These are phyloP conservation scores for Halictus ligatus DNA, from an alignment of 2,888 invertebrate species.

Conservation along the genomic window DNA sequence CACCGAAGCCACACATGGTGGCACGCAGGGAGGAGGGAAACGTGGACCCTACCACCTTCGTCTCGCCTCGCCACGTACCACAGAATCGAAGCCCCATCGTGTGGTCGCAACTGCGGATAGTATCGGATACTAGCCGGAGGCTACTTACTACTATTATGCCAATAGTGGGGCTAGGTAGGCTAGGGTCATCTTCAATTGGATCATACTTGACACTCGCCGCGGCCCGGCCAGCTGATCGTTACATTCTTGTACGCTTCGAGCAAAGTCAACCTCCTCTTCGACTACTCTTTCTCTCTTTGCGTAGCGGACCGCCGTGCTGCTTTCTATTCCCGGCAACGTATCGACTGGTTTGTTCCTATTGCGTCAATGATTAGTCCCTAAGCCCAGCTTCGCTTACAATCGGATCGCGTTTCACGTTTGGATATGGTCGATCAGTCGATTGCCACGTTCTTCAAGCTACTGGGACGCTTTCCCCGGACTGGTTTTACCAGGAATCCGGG, in stretches of 20 bases:
- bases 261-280: not conserved
- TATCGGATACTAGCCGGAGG: slow-evolving; percentile 61
- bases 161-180: slow-evolving; percentile 68
- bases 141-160: slow-evolving; percentile 73
- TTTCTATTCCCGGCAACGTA: not conserved
- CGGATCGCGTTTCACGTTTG: slow-evolving; percentile 17
- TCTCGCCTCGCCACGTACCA: slow-evolving; percentile 45
- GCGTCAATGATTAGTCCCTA: slow-evolving; percentile 1
- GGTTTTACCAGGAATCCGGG: not conserved
- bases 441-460: not conserved
- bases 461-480: not conserved
- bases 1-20: slow-evolving; percentile 78
- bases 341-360: not conserved
- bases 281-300: not conserved
- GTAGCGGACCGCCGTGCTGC: no score
- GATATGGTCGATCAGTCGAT: not conserved
- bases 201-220: slow-evolving; percentile 74
- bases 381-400: slow-evolving; percentile 17
- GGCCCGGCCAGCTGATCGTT: slow-evolving; percentile 51
- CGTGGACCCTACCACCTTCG: slow-evolving; percentile 44
- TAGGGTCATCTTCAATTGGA: slow-evolving; percentile 75
- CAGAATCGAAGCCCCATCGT: slow-evolving; percentile 78
- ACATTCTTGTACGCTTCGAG: slow-evolving; percentile 34
- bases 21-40: slow-evolving; percentile 23
- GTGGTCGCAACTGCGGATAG: slow-evolving; percentile 75